Percentiles rank a stretch among this genome's conserved stretches.
Evolutionary conservation across 1,140 invertebrate genomes (phyloP).

Genomic region (Megathymus violae): DNA sequence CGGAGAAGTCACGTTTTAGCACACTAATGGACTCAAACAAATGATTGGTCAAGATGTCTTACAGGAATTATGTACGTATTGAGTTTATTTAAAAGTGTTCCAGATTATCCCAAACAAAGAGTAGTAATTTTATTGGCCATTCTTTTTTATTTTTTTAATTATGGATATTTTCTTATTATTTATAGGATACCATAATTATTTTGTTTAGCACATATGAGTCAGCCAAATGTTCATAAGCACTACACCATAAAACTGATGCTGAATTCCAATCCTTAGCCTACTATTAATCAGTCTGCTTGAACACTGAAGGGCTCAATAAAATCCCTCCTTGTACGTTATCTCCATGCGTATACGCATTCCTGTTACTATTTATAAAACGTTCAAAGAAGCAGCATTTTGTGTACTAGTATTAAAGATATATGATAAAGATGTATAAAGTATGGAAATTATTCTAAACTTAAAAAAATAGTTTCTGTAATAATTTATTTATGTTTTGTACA

Average conservation of each 20-base stretch:
- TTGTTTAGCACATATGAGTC: too few relatives aligned
- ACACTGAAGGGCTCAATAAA: slow-evolving; percentile 62
- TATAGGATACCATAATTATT: too few relatives aligned
- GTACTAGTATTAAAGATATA: slow-evolving; percentile 65
- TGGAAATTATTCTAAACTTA: slow-evolving; percentile 48
- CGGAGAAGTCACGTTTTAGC: neutral
- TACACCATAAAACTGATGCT: slow-evolving; percentile 32
- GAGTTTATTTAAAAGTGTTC: too few relatives aligned
- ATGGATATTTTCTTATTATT: too few relatives aligned
- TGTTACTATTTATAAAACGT: slow-evolving; percentile 66
- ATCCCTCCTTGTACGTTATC: slow-evolving; percentile 57
- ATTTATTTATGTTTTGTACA: too few relatives aligned
- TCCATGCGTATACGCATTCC: slow-evolving; percentile 57
- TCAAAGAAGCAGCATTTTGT: slow-evolving; percentile 61
- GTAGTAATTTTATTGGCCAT: too few relatives aligned
- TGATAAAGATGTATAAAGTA: too few relatives aligned
- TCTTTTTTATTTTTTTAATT: too few relatives aligned
- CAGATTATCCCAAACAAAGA: too few relatives aligned
- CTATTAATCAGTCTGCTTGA: slow-evolving; percentile 62
- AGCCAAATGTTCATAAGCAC: slow-evolving; percentile 26
- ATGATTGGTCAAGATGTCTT: slow-evolving; percentile 61
- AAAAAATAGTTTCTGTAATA: too few relatives aligned
- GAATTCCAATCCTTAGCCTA: slow-evolving; percentile 40
- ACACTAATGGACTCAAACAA: slow-evolving; percentile 54
- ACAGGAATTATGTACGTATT: slow-evolving; percentile 71